Evolutionary conservation across 2,888 invertebrate genomes (phyloP), one percentile per base, ranked within the genome.

Genomic region (Pammene fasciana): DNA sequence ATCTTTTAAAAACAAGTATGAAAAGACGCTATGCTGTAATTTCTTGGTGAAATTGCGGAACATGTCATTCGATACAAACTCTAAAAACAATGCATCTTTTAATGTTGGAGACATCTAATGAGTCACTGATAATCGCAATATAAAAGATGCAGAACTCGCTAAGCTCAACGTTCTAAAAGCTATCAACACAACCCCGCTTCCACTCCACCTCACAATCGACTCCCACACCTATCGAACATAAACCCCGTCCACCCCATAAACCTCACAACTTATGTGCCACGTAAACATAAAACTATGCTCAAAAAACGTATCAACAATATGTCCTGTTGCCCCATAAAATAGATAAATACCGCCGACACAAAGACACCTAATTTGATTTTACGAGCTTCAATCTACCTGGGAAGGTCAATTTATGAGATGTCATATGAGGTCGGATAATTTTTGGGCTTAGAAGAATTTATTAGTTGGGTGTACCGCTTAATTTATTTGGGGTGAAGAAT

Each of bases 351-450:
- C 75, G 78, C 79, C 78, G 77, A 78, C 78, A 72, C 75, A 79
- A 81, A 82, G 82, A 82, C 82, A 85, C 82, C 82, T 84, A 85
- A 86, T 86, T 86, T 86, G 83, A 85, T 86, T 84, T 85, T 83
- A 86, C 82, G 83, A 80, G 76, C 57, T 71, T 75, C 75, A 79
- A 79, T 75, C 80, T 82, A 84, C 85, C 86, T 87, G 83, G 75
- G 73, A 18, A 26, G 76, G 81, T 76, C 79, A 83, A 88, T 88
- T 89, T 88, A 89, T 87, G 79, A 84, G 81, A 87, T 86, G 89
- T 89, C 88, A 88, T 86, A 82, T 77, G 78, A 83, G 84, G 81
- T 83, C 82, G 52, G 65, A 60, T 65, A 59, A 41, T 65, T 70
- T 68, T 65, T 48, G 65, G 78, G 77, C 77, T 84, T 84, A 85